Percentiles rank a stretch among this genome's conserved stretches.
Conservation (phyloP, 2,888 invertebrate species). For the Campoplex nolae region DNA sequence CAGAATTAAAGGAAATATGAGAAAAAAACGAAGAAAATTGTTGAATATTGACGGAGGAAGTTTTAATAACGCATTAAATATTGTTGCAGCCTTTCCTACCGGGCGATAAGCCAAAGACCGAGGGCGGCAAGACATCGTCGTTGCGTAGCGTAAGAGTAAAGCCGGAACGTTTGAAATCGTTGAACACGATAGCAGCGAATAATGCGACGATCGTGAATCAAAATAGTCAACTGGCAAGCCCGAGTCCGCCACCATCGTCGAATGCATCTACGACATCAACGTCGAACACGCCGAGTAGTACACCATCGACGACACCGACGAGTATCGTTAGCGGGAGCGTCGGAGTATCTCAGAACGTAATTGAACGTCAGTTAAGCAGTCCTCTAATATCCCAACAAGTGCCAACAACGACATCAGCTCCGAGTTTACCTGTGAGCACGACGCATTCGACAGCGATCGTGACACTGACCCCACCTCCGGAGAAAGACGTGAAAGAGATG, state of each 20-base stretch:
- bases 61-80: neutral
- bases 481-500: slow-evolving; percentile 83
- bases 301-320: slow-evolving; percentile 81
- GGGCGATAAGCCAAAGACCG: slow-evolving; percentile 82
- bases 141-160: slow-evolving; percentile 89
- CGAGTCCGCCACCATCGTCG: slow-evolving; percentile 82
- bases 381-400: slow-evolving; percentile 76
- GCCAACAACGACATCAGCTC: slow-evolving; percentile 75
- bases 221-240: slow-evolving; percentile 80
- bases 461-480: slow-evolving; percentile 84
- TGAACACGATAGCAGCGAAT: slow-evolving; percentile 82
- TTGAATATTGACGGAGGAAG: neutral
- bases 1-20: neutral
- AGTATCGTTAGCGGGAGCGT: slow-evolving; percentile 45
- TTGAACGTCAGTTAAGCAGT: slow-evolving; percentile 82
- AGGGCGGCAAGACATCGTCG: slow-evolving; percentile 85
- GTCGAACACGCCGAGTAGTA: slow-evolving; percentile 78
- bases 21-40: neutral
- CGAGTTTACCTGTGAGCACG: slow-evolving; percentile 75
- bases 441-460: slow-evolving; percentile 83
- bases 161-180: slow-evolving; percentile 85
- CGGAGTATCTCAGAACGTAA: slow-evolving; percentile 75
- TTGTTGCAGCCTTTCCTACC: slow-evolving; percentile 81
- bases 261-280: slow-evolving; percentile 75
- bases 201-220: slow-evolving; percentile 74